Base-by-base conservation (phyloP, 2,888 invertebrate species). In the Polymixis lichenea region DNA sequence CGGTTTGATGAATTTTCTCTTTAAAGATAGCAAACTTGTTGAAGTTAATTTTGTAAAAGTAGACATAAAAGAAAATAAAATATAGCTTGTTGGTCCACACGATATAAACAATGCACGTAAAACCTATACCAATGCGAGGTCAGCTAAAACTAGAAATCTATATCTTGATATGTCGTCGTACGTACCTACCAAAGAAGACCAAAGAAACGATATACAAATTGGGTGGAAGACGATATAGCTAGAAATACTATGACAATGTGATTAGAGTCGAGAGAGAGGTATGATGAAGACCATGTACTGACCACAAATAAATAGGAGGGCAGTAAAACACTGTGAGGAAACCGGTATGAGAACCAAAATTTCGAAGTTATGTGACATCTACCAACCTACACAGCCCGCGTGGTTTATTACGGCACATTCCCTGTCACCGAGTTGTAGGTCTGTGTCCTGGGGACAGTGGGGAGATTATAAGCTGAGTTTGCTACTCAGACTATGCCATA, bases 1-100 rank as follows among this genome's bases (percentile, higher is more conserved):
- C 53, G 25, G 11, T 77, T 65, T 49, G 55, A 38, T 15, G 32
- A 58, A 72, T 78, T 72, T 60, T 60, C 38, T 74, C 15, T 1
- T 60, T 28, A 19, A 28, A 81, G 75, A 65, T 74, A 55, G 46
- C 2, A 1, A n/a, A 22, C n/a, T 19, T 19, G 25, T 38, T 38
- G 1, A 3, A 46, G 51, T 19, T 56, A 51, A 25, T 64, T 64
- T 46, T 46, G n/a, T 32, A 2, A 13, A 51, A 71, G 6, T 13
- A 25, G 4, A 22, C 19, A 22, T 6, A n/a, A 0, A 17, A 25
- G 7, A 1, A 38, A 19, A 13, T 3, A 3, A 19, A 13, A 49
- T 46, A 19, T 15, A 58, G 19, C 28, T 19, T 2, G 43, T 13
- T 46, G 11, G 43, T 46, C 11, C 43, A 46, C 43, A 13, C 43